Evolutionary conservation across 2,113 vertebrate genomes (phyloP), one percentile per base, ranked within the genome.

Genomic region (Scartelaos histophorus): DNA sequence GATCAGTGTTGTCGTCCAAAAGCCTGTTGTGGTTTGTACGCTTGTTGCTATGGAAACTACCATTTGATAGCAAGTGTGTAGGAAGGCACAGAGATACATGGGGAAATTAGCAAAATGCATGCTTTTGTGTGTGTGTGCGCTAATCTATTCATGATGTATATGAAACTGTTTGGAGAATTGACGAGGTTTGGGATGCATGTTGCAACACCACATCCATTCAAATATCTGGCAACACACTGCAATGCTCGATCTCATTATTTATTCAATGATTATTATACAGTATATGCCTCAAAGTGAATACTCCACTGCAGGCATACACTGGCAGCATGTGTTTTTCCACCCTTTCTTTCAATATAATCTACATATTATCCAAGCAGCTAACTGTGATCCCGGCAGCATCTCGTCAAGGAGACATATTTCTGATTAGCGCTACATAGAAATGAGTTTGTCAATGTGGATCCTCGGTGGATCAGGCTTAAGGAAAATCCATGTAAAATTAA

Each of bases 31-130:
- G 86, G 92, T 88, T 92, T 91, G 86, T 87, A 82, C 87, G 91
- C 90, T 80, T 89, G 93, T 94, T 93, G 90, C 93, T 69, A 94
- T 92, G 91, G 87, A 90, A 91, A 94, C 93, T 88, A 80, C 71
- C 84, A 87, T 93, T 93, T 90, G 92, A 93, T 90, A 89, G 83
- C 87, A 86, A 83, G 88, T 92, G 92, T 92, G 92, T 93, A 94
- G 91, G 92, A 92, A 90, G 91, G 88, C 88, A 82, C 78, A 82
- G 84, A 89, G 81, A 90, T 84, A 90, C 83, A 82, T 79, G 80
- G 25, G 58, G 85, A 82, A 89, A 93, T 92, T 90, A 88, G 83
- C 87, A 87, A 89, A 91, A 76, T 74, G 85, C 82, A 57, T 57
- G 56, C 56, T 24, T 85, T 82, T 78, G 78, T 89, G 78, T 74